Conservation (phyloP, 2,113 vertebrate genomes). For the Poecile atricapillus region DNA sequence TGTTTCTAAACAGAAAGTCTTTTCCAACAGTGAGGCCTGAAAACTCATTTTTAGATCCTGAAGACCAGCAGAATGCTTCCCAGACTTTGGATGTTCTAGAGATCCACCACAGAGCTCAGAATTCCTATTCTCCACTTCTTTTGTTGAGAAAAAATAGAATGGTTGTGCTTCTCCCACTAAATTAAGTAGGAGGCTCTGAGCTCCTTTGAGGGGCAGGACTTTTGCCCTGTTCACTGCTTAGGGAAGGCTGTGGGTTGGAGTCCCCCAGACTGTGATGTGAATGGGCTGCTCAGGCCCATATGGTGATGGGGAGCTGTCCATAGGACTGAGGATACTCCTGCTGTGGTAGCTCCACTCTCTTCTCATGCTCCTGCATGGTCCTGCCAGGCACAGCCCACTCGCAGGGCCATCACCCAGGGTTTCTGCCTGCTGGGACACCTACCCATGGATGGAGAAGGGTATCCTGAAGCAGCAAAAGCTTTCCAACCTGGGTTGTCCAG, state of each 20-base stretch:
- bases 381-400: neutral
- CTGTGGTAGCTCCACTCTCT: fast-evolving
- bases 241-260: neutral
- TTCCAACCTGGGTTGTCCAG: neutral
- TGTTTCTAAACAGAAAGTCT: neutral
- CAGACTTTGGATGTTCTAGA: neutral
- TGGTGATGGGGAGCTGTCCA: neutral
- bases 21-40: neutral
- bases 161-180: neutral
- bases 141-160: neutral
- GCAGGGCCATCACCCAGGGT: fast-evolving
- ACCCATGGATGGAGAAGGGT: neutral
- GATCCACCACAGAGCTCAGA: neutral
- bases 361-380: fast-evolving
- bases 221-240: neutral
- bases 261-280: neutral
- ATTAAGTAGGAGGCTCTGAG: neutral
- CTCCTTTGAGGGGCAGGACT: neutral
- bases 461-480: neutral
- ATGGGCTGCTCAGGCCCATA: neutral
- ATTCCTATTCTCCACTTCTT: neutral
- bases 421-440: neutral
- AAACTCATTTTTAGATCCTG: neutral
- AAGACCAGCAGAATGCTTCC: neutral
- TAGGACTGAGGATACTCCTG: neutral